phyloP scores from a whole-genome alignment of 2,888 invertebrate genomes.

The Bedellia somnulentella region DNA sequence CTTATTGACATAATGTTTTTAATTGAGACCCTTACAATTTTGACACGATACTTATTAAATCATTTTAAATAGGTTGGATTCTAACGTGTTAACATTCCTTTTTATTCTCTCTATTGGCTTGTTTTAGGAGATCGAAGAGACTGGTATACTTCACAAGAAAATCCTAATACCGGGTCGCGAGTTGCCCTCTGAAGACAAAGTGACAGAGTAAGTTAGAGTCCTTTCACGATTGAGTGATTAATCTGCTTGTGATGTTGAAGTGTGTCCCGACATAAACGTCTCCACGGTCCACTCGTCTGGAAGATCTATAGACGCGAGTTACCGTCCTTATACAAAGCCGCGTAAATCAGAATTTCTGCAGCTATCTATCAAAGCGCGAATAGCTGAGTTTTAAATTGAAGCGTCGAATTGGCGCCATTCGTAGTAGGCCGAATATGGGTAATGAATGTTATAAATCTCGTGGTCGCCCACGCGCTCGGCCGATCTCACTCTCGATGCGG shows the following conservation, averaged over 20 bases:
- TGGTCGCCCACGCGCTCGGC: too few species aligned
- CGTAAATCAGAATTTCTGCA: too few species aligned
- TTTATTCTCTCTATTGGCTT: too few species aligned
- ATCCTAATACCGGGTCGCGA: constrained; percentile 42
- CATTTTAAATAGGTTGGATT: neutral
- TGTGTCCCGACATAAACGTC: constrained; percentile 6
- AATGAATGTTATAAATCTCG: constrained; percentile 52
- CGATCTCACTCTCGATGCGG: too few species aligned
- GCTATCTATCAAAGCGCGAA: too few species aligned
- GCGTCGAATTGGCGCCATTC: constrained; percentile 42
- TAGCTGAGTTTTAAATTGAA: constrained; percentile 55
- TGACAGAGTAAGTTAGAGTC: constrained; percentile 32
- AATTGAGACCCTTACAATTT: constrained; percentile 11
- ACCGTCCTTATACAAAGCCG: too few species aligned
- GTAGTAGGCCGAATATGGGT: constrained; percentile 54
- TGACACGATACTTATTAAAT: constrained; percentile 18
- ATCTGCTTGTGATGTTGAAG: constrained; percentile 14
- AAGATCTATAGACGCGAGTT: too few species aligned
- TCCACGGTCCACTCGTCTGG: too few species aligned
- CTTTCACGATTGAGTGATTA: constrained; percentile 19
- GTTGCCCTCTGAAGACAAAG: constrained; percentile 35
- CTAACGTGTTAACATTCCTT: too few species aligned
- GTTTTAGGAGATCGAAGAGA: constrained; percentile 34
- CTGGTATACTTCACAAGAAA: constrained; percentile 38
- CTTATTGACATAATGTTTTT: constrained; percentile 15